Base-by-base conservation (phyloP, 2,113 vertebrate species). In the Taurulus bubalis region DNA sequence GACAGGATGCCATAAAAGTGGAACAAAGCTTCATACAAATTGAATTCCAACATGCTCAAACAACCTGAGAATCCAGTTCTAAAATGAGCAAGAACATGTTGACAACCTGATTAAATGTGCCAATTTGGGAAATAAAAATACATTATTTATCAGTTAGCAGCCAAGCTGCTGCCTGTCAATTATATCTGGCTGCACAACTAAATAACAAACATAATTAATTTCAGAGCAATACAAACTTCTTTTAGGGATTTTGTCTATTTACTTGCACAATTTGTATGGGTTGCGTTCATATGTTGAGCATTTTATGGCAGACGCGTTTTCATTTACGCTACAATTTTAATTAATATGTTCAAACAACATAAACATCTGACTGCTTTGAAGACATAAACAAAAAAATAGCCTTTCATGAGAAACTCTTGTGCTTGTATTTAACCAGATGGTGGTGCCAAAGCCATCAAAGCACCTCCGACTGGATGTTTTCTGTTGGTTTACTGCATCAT, bases 321-420 rank as follows among this genome's bases (percentile, higher is more conserved):
- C n/a, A 40, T 40, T 38, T 24, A 49, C 11, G 11, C 20, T 22
- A 10, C 15, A 3, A 38, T 60, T 69, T 77, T 62, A 28, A 69
- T 62, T 16, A 59, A 62, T 15, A 78, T 38, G 40, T 69, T 69
- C 40, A 69, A 70, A 78, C 8, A 77, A 47, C 8, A 42, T 1
- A 51, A 69, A 70, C 55, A 70, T 78, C 30, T 60, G 65, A 69
- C 55, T 45, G 8, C 75, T 68, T 68, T 59, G 64, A 60, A 38
- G 20, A 38, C 1, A 18, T 0, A 14, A 73, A 28, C 36, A 0
- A 56, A 56, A 51, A 67, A 59, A 24, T 2, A 24, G 49, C 34
- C 22, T 72, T 83, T 53, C 22, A 26, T 18, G 22, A 42, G 15
- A 34, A 67, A 68, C 24, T 22, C 12, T n/a, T 42, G 34, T 42